These are phyloP conservation scores for Ailuropoda melanoleuca DNA, from an alignment of 2,113 vertebrate species.

Conservation along the genomic window DNA sequence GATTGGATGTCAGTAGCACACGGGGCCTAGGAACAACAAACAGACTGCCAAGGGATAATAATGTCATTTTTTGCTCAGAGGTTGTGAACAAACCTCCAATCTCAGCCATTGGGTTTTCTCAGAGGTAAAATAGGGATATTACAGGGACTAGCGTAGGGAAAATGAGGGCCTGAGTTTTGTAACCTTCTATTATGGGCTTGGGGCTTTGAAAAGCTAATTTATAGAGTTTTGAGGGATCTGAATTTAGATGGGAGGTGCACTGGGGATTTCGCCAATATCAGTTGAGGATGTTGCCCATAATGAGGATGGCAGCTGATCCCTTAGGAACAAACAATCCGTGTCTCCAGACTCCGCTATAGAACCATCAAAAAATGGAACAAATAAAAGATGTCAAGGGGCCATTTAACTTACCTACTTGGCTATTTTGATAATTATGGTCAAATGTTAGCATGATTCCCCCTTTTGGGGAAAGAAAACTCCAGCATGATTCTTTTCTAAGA, in stretches of 20 bases:
- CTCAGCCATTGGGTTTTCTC: not conserved
- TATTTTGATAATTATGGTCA: not conserved
- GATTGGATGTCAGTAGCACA: not conserved
- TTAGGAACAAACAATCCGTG: not conserved
- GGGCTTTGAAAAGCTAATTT: not conserved
- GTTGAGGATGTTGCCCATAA: not conserved
- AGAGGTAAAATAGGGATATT: not conserved
- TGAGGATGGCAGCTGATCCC: not conserved
- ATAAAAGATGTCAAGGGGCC: not conserved
- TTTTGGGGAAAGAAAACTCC: not conserved
- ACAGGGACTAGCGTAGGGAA: not conserved
- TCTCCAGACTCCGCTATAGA: not conserved
- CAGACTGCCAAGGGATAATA: not conserved
- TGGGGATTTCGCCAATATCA: not conserved
- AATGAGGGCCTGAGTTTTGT: not conserved
- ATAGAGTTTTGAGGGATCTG: not conserved
- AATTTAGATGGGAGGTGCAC: not conserved
- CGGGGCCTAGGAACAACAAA: not conserved
- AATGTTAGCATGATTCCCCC: not conserved
- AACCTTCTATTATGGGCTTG: not conserved
- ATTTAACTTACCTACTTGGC: not conserved
- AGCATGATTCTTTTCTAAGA: not conserved
- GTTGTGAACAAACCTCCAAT: not conserved
- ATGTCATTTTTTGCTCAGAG: not conserved
- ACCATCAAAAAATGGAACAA: not conserved